Conservation (phyloP, 2,113 vertebrate genomes). For the Spilogale gracilis region DNA sequence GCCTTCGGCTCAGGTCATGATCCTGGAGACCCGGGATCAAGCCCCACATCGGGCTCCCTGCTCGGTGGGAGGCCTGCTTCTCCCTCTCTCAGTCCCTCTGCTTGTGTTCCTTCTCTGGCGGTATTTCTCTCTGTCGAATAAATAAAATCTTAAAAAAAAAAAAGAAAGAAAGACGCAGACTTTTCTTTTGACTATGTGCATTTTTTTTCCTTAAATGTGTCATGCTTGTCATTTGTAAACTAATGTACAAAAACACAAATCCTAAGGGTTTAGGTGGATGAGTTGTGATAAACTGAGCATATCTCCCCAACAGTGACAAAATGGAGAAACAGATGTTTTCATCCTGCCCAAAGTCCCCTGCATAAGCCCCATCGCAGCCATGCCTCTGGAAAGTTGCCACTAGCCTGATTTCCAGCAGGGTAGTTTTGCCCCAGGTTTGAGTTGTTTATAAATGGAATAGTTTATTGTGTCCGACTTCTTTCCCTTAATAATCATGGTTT, state of each 20-base stretch:
- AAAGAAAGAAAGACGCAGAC: too few species aligned
- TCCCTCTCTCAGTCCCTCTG: too few species aligned
- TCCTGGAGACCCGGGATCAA: too few species aligned
- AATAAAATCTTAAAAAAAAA: too few species aligned
- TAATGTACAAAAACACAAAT: not conserved
- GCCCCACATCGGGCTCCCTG: too few species aligned
- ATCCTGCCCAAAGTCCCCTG: not conserved
- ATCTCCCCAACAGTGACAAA: not conserved
- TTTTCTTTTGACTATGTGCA: slow-evolving; percentile 43
- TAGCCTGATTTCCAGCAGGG: not conserved
- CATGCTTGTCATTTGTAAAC: slow-evolving; percentile 25
- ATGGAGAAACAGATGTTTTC: not conserved
- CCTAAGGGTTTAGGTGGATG: not conserved
- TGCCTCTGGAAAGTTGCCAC: not conserved
- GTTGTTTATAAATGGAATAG: not conserved
- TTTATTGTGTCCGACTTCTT: not conserved
- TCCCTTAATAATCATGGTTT: too few species aligned
- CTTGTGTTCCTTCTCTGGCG: too few species aligned
- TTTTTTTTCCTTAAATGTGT: slow-evolving; percentile 56
- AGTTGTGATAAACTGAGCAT: not conserved
- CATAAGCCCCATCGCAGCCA: not conserved
- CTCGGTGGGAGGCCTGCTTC: too few species aligned
- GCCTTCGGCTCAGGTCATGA: too few species aligned
- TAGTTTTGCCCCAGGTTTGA: not conserved
- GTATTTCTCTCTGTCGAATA: too few species aligned